These are phyloP conservation scores for Muschampia plurimacula DNA, from an alignment of 2,888 invertebrate species.

Conservation along the genomic window DNA sequence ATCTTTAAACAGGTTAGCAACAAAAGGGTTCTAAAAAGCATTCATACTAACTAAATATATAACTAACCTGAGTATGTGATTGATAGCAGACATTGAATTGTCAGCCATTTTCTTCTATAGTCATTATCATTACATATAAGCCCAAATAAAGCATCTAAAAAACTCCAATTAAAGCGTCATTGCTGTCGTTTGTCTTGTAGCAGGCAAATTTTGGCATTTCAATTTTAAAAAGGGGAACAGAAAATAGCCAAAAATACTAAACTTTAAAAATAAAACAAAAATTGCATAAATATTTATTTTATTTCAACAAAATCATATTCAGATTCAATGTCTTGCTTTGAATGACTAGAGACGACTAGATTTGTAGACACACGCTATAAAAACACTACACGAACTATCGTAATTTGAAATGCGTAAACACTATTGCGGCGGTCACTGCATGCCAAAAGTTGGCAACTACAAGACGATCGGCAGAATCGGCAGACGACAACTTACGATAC, in stretches of 20 bases:
- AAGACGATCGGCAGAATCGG: constrained; percentile 78
- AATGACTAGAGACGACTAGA: constrained; percentile 79
- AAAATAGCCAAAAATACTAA: constrained; percentile 43
- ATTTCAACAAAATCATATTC: constrained; percentile 63
- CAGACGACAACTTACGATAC: constrained; percentile 72
- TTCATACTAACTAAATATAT: constrained; percentile 41
- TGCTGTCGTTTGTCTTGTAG: constrained; percentile 80
- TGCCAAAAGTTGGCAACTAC: constrained; percentile 77
- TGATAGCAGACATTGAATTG: constrained; percentile 41
- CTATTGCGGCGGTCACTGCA: constrained; percentile 52
- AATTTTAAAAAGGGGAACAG: constrained; percentile 45
- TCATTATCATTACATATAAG: constrained; percentile 52
- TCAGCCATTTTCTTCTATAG: constrained; percentile 45
- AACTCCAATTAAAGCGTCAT: constrained; percentile 65
- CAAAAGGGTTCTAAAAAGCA: constrained; percentile 22
- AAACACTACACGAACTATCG: constrained; percentile 53
- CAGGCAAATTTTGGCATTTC: constrained; percentile 40
- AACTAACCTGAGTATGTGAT: constrained; percentile 57
- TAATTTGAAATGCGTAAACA: constrained; percentile 51
- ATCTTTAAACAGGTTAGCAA: constrained; percentile 13
- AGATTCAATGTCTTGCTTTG: constrained; percentile 48
- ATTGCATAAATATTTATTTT: constrained; percentile 66
- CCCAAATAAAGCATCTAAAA: constrained; percentile 72
- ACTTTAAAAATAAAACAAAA: constrained; percentile 77
- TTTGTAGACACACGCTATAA: constrained; percentile 59